Evolutionary conservation across 1,140 invertebrate species (phyloP).

Genomic region (Harlomillsia oculata): DNA sequence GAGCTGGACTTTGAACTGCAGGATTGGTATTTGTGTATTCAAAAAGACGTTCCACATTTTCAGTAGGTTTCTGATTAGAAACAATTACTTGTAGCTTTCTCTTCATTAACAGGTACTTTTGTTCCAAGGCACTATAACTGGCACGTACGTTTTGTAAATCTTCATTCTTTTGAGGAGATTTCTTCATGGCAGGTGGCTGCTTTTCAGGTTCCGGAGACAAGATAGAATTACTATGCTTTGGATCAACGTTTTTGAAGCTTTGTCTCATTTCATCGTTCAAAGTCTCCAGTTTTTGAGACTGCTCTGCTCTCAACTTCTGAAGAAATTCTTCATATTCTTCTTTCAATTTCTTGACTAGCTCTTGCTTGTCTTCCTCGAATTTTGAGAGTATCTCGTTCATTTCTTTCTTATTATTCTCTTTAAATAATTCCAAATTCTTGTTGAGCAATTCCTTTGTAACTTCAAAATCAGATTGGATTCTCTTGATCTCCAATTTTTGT

Average conservation of each 20-base stretch:
- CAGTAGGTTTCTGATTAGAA: no score
- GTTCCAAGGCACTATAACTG: constrained; percentile 22
- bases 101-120: constrained; percentile 20
- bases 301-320: no score
- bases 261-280: no score
- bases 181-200: neutral
- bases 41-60: no score
- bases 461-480: constrained; percentile 9
- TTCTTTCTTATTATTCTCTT: constrained; percentile 1
- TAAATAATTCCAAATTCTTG: constrained; percentile 8
- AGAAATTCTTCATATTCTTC: constrained; percentile 14
- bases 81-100: constrained; percentile 7
- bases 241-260: no score
- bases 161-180: neutral
- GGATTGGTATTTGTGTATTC: no score
- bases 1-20: no score
- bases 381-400: neutral
- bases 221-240: neutral
- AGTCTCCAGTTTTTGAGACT: neutral
- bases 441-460: constrained; percentile 12
- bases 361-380: constrained; percentile 8
- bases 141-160: constrained; percentile 1
- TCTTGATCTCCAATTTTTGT: constrained; percentile 7
- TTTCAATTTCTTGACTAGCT: constrained; percentile 5
- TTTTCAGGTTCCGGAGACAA: neutral